Conservation (phyloP, 2,797 vertebrate genomes). For the Leuciscus waleckii region DNA sequence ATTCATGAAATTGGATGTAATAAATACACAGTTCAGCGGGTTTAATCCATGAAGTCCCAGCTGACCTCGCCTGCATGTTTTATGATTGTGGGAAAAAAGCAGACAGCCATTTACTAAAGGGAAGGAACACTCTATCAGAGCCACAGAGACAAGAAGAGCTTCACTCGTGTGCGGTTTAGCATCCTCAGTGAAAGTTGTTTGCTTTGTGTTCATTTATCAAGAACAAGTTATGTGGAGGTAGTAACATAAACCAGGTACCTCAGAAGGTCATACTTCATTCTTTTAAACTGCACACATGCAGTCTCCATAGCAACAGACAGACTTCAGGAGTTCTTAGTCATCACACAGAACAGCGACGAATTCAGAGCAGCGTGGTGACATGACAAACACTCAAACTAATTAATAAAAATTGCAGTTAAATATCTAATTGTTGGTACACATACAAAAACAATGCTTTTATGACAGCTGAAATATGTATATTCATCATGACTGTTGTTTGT, state of each 20-base stretch:
- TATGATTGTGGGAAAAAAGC: constrained; percentile 25
- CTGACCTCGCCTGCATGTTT: constrained; percentile 40
- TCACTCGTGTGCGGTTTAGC: constrained; percentile 17
- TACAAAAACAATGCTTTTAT: not conserved
- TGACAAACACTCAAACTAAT: constrained; percentile 9
- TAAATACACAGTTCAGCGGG: constrained; percentile 24
- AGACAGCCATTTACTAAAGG: constrained; percentile 30
- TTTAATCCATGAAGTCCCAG: constrained; percentile 31
- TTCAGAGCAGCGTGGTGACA: constrained; percentile 8
- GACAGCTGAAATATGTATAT: not conserved
- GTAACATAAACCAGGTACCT: constrained; percentile 34
- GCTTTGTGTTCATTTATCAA: constrained; percentile 50
- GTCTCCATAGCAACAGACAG: constrained; percentile 46
- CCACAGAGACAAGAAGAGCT: constrained; percentile 31
- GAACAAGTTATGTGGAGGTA: constrained; percentile 34
- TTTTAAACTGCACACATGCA: constrained; percentile 21
- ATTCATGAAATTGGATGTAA: not conserved
- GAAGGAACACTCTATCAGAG: constrained; percentile 34
- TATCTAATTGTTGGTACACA: constrained; percentile 1
- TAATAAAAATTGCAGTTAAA: not conserved
- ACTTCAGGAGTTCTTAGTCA: constrained; percentile 15
- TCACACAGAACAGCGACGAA: not conserved
- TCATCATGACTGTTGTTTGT: not conserved
- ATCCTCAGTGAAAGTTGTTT: constrained; percentile 45
- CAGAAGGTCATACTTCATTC: constrained; percentile 47